Base-by-base conservation (phyloP, 2,797 vertebrate genomes). In the Brachymystax lenok region DNA sequence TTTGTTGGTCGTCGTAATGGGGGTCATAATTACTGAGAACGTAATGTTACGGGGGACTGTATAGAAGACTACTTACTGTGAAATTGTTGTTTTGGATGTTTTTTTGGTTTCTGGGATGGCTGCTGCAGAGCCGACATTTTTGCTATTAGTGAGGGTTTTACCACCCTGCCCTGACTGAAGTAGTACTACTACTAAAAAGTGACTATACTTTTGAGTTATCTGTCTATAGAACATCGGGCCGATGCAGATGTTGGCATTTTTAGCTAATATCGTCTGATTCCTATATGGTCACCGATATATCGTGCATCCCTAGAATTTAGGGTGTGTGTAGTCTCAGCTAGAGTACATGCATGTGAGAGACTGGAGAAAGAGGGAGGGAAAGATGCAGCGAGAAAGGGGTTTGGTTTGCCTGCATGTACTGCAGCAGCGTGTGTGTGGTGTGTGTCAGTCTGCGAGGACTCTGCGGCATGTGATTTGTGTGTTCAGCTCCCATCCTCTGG, bases 391-490 rank as follows among this genome's bases (percentile, higher is more conserved):
- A 33, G 17, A 28, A 64, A 72, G 79, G 40, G 40, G 2, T 12
- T 46, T 46, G 40, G 40, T 46, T 13, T 46, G 40, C 40, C 40
- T 46, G 40, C 40, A 46, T 46, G 40, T 46, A 46, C 40, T 46
- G 40, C 40, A 10, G 40, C 40, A 46, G 40, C 40, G 40, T 46
- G 12, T 46, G 40, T 46, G 40, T 46, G 73, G 84, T 61, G 64
- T 69, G 73, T 73, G 74, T 77, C 74, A 61, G 81, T 73, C 21
- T 64, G 76, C 50, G 28, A 83, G 69, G 61, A 40, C 84, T 81
- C 75, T 80, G 77, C 76, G 76, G 51, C 52, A 75, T 88, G 82
- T 87, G 86, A 89, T 90, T 87, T 89, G 83, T 82, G 78, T 74
- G 59, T 77, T 82, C 74, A 80, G 82, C 75, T 83, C 69, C 80